Percentiles rank a stretch among this genome's conserved stretches.
Conservation (phyloP, 2,888 invertebrate species). For the Girardia tigrina region DNA sequence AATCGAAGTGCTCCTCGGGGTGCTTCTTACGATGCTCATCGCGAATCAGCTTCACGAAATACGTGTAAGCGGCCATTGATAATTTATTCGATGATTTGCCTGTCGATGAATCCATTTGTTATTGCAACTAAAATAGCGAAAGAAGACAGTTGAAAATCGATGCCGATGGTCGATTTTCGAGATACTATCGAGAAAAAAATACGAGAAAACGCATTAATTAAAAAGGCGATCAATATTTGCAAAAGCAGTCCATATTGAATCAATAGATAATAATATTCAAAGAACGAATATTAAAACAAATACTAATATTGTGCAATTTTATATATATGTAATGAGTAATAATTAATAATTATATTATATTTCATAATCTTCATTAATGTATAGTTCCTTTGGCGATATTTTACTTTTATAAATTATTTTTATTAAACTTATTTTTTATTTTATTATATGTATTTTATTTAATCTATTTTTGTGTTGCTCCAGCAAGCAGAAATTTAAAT, state of each 20-base stretch:
- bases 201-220: neutral
- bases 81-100: constrained; percentile 19
- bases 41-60: neutral
- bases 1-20: constrained; percentile 8
- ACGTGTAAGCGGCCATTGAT: neutral
- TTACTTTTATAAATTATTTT: no score
- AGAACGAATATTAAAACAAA: constrained; percentile 17
- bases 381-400: no score
- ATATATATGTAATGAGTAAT: neutral
- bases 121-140: neutral
- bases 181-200: no score
- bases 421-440: no score
- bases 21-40: constrained; percentile 13
- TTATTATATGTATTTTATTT: no score
- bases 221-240: neutral
- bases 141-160: no score
- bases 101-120: constrained; percentile 12
- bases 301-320: neutral
- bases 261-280: constrained; percentile 7
- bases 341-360: neutral
- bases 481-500: no score
- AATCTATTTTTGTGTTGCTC: no score
- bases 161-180: no score
- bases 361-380: neutral
- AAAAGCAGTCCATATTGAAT: constrained; percentile 15